Evolutionary conservation across 1,140 invertebrate species (phyloP).

Genomic region (Drosophila albomicans): DNA sequence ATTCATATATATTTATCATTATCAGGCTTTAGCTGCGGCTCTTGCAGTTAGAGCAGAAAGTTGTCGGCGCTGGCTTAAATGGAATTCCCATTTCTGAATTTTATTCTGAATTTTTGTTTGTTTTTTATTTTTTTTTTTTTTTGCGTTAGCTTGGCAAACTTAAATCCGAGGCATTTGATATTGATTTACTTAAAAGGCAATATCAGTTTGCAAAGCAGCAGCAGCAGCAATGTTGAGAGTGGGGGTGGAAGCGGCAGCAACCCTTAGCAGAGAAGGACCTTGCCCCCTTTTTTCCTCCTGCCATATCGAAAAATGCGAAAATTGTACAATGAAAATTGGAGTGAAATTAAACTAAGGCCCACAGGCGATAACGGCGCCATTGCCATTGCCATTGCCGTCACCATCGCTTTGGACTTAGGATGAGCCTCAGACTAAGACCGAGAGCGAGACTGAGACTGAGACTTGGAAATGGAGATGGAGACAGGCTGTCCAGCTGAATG

Average conservation of each 20-base stretch:
- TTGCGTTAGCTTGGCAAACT: constrained; percentile 64
- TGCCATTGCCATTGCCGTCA: constrained; percentile 17
- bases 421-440: background rate
- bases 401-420: constrained; percentile 8
- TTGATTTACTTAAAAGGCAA: constrained; percentile 82
- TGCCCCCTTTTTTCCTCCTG: constrained; percentile 19
- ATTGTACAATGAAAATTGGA: constrained; percentile 81
- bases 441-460: background rate
- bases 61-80: background rate
- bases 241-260: constrained; percentile 32
- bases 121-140: constrained; percentile 1
- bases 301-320: constrained; percentile 79
- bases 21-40: background rate
- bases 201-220: constrained; percentile 70
- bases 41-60: constrained; percentile 4
- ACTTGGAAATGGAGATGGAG: background rate
- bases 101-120: constrained; percentile 2
- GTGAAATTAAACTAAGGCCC: constrained; percentile 82
- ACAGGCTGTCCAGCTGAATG: constrained; percentile 39
- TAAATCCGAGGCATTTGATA: constrained; percentile 78
- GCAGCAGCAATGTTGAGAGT: constrained; percentile 16
- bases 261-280: constrained; percentile 16
- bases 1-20: background rate
- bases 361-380: constrained; percentile 62
- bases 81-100: constrained; percentile 9